These are phyloP conservation scores for Linurgus olivaceus DNA, from an alignment of 2,797 vertebrate species.

Conservation along the genomic window DNA sequence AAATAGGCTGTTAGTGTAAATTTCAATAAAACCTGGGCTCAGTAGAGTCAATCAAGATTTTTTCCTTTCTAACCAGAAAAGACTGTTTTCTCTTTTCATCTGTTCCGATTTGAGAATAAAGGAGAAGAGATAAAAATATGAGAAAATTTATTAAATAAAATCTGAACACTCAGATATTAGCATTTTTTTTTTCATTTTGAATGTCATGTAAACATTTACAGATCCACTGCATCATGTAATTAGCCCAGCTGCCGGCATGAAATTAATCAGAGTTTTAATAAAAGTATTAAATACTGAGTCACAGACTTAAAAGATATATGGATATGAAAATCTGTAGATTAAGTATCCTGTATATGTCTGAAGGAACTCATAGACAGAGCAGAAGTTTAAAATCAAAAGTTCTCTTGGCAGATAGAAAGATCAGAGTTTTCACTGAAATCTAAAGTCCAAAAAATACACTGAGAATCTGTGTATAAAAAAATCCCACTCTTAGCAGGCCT, in stretches of 20 bases:
- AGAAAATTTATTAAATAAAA: neutral
- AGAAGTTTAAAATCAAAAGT: neutral
- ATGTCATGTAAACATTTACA: neutral
- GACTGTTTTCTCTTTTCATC: neutral
- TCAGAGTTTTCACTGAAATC: neutral
- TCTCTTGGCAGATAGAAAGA: neutral
- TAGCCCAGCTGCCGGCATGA: neutral
- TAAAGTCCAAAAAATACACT: neutral
- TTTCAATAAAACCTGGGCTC: neutral
- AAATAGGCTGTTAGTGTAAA: neutral
- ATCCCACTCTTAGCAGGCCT: neutral
- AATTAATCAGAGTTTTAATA: neutral
- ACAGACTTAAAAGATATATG: neutral
- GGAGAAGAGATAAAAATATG: neutral
- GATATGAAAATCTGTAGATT: neutral
- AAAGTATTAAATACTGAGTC: neutral
- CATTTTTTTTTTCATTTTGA: constrained; percentile 1
- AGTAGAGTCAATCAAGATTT: neutral
- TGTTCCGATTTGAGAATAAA: neutral
- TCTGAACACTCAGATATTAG: neutral
- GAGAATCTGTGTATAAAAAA: neutral
- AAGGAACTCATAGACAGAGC: neutral
- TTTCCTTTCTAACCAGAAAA: neutral
- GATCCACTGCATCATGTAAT: neutral
- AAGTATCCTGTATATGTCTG: neutral